phyloP scores from a whole-genome alignment of 2,888 invertebrate genomes.

The Periphyllus acericola region DNA sequence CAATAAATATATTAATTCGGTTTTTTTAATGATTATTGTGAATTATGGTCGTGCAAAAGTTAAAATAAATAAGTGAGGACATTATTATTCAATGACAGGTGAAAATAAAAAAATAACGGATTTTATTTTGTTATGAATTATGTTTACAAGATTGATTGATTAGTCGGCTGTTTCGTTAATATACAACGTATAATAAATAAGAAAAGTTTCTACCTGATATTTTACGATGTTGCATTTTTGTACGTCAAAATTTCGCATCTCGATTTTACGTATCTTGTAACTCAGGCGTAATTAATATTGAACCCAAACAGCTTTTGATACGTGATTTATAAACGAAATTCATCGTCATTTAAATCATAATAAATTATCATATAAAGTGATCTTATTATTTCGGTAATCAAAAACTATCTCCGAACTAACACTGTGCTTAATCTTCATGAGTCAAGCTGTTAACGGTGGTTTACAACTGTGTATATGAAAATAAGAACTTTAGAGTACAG shows the following conservation, averaged over 20 bases:
- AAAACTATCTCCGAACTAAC: too few relatives aligned
- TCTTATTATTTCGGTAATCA: too few relatives aligned
- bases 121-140: slow-evolving; percentile 32
- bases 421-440: too few relatives aligned
- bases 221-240: background rate
- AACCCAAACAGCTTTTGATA: background rate
- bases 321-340: background rate
- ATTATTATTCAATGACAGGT: background rate
- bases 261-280: too few relatives aligned
- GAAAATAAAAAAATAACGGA: background rate
- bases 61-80: background rate
- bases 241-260: too few relatives aligned
- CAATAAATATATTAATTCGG: slow-evolving; percentile 1
- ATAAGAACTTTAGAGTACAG: too few relatives aligned
- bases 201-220: background rate
- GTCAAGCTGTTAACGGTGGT: too few relatives aligned
- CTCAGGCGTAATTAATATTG: background rate
- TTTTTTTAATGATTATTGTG: background rate
- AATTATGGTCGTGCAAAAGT: slow-evolving; percentile 17
- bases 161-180: background rate
- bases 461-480: too few relatives aligned
- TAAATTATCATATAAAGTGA: too few relatives aligned
- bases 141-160: slow-evolving; percentile 15
- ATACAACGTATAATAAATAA: background rate
- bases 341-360: too few relatives aligned